These are phyloP conservation scores for Hypotaenidia philippensis DNA, from an alignment of 2,797 vertebrate genomes.

Conservation along the genomic window DNA sequence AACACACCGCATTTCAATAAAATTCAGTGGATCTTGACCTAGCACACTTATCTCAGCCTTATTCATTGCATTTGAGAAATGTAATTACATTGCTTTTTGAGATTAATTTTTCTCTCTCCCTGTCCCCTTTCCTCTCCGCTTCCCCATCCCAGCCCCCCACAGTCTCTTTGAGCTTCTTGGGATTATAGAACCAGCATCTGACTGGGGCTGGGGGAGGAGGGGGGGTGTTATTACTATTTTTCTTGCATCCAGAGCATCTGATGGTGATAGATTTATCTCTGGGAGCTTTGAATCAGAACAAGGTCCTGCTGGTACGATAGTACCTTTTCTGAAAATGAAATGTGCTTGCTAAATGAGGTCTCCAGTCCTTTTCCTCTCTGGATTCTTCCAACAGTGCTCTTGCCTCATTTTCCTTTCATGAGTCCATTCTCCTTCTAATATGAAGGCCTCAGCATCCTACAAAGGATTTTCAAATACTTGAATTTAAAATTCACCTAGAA, in stretches of 20 bases:
- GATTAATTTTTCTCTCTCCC: neutral
- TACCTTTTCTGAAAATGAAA: neutral
- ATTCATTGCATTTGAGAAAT: neutral
- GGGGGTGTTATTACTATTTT: neutral
- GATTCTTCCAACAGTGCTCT: neutral
- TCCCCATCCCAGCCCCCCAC: too few species aligned
- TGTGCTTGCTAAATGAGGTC: neutral
- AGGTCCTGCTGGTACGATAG: neutral
- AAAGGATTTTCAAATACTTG: neutral
- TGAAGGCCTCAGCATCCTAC: neutral
- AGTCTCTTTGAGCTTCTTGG: neutral
- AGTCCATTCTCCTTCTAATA: neutral
- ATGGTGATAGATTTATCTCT: neutral
- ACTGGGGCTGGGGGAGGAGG: neutral
- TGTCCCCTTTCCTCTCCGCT: accelerated
- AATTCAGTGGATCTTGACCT: neutral
- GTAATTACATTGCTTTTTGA: neutral
- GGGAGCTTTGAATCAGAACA: neutral
- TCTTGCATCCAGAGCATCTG: neutral
- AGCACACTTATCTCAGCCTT: neutral
- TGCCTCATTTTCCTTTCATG: neutral
- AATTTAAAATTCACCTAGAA: neutral
- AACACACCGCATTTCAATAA: neutral
- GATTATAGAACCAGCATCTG: neutral
- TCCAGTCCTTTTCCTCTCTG: neutral